Conservation (phyloP, 2,797 vertebrate species). For the Acrossocheilus wenchowensis region DNA sequence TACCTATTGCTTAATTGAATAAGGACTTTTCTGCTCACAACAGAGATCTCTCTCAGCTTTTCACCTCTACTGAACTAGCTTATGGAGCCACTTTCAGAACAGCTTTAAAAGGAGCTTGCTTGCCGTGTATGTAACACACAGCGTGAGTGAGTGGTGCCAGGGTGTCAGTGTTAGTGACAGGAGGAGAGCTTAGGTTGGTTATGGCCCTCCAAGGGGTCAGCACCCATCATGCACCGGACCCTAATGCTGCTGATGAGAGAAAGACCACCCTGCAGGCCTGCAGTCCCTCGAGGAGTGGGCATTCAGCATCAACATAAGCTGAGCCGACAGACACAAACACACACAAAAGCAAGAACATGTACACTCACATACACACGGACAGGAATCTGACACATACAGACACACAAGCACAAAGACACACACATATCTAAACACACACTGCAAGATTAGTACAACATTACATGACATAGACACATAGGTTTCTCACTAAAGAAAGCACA, state of each 20-base stretch:
- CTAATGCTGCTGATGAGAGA: constrained; percentile 86
- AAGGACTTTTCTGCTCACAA: not conserved
- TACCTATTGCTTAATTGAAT: not conserved
- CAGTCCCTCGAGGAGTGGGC: constrained; percentile 72
- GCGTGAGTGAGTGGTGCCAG: constrained; percentile 69
- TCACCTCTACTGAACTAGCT: not conserved
- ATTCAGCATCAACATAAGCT: constrained; percentile 79
- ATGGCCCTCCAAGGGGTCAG: constrained; percentile 74
- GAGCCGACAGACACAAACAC: constrained; percentile 78
- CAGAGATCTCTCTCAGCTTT: not conserved
- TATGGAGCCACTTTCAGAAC: not conserved
- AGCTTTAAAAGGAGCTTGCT: not conserved
- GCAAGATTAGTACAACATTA: constrained; percentile 24
- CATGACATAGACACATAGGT: not conserved
- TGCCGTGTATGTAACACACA: constrained; percentile 50
- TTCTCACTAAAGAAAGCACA: constrained; percentile 20
- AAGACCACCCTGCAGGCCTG: constrained; percentile 72
- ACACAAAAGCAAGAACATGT: constrained; percentile 48
- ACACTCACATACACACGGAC: constrained; percentile 48
- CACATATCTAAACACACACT: not conserved
- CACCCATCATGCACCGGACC: constrained; percentile 78
- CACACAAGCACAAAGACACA: constrained; percentile 17
- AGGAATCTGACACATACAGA: constrained; percentile 28
- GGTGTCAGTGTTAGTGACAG: constrained; percentile 67
- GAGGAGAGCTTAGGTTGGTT: constrained; percentile 71